A percentile compares a stretch with the other conserved stretches of the same genome.
Conservation (phyloP, 2,797 vertebrate genomes). For the Leucoraja ocellata region DNA sequence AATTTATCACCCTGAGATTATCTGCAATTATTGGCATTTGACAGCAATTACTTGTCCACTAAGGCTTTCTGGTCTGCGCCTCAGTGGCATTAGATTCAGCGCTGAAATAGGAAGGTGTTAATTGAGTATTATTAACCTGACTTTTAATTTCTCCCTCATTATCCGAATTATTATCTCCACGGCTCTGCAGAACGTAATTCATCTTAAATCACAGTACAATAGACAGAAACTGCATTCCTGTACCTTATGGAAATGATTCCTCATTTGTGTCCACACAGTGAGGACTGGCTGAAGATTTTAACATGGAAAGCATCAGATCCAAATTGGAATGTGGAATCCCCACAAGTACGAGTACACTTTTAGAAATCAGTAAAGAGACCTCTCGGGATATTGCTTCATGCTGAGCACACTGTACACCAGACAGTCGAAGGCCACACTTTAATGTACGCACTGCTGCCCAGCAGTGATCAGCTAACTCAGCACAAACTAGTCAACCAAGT, state of each 20-base stretch:
- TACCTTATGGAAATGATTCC: not conserved
- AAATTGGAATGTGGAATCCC: not conserved
- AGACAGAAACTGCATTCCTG: not conserved
- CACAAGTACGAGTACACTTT: not conserved
- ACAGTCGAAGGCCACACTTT: not conserved
- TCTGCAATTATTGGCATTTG: not conserved
- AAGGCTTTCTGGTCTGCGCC: not conserved
- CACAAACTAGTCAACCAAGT: not conserved
- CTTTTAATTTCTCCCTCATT: not conserved
- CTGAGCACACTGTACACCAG: too few species aligned
- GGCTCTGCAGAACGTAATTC: not conserved
- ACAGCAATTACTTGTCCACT: not conserved
- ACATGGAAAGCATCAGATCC: not conserved
- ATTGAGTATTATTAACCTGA: not conserved
- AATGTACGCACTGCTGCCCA: not conserved
- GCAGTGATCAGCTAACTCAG: not conserved
- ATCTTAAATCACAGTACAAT: not conserved
- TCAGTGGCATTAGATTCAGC: not conserved
- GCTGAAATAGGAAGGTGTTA: not conserved
- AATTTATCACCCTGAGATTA: not conserved
- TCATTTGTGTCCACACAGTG: not conserved
- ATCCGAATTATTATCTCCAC: not conserved
- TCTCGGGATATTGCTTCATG: not conserved
- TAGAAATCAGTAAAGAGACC: not conserved
- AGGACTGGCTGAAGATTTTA: not conserved